A percentile compares a stretch with the other conserved stretches of the same genome.
These are phyloP conservation scores for Drosophila trapezifrons DNA, from an alignment of 1,140 invertebrate species.

Conservation along the genomic window DNA sequence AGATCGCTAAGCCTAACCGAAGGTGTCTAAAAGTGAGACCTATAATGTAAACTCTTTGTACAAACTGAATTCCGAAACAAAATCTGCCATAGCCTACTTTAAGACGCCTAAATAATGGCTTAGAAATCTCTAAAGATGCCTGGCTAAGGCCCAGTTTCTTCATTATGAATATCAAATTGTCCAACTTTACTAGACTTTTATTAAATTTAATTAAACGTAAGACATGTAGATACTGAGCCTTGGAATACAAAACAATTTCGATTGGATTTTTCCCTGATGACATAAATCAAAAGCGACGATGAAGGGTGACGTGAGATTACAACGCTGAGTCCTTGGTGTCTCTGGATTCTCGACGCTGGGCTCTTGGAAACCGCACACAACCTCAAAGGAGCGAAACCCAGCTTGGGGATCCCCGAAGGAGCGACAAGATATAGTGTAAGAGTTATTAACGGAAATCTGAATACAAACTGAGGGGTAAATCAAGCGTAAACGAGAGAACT, in stretches of 20 bases:
- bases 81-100: neutral
- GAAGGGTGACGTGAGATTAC: slow-evolving; percentile 30
- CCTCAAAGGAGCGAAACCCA: slow-evolving; percentile 15
- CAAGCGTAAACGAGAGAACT: slow-evolving; percentile 25
- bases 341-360: slow-evolving; percentile 52
- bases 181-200: too few species aligned
- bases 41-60: neutral
- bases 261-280: neutral
- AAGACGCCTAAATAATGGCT: neutral
- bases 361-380: slow-evolving; percentile 53
- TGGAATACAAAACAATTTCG: neutral
- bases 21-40: neutral
- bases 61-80: neutral
- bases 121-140: neutral
- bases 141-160: neutral
- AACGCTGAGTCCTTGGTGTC: slow-evolving; percentile 38
- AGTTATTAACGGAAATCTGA: slow-evolving; percentile 30
- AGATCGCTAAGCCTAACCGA: neutral
- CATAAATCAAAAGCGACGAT: slow-evolving; percentile 31
- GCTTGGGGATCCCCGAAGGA: slow-evolving; percentile 12
- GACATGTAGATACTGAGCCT: neutral
- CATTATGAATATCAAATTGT: too few species aligned
- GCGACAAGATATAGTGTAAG: slow-evolving; percentile 45
- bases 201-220: too few species aligned
- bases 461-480: slow-evolving; percentile 32